Evolutionary conservation across 2,888 invertebrate genomes (phyloP).

Genomic region (Conops quadrifasciatus): DNA sequence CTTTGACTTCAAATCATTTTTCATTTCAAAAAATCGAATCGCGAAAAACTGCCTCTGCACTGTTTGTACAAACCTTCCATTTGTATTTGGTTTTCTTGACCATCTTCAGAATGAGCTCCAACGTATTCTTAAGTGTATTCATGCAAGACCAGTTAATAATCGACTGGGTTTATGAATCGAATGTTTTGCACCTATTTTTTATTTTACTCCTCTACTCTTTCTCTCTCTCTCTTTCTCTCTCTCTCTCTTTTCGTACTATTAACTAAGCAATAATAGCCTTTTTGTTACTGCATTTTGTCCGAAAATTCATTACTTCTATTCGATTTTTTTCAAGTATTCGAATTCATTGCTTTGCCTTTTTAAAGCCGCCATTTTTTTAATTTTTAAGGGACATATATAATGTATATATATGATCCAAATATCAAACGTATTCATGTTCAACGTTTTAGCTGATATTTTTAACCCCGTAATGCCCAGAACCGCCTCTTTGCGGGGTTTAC

Average conservation of each 20-base stretch:
- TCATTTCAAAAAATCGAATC: not conserved
- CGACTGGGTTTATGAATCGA: not conserved
- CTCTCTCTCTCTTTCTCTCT: conserved; percentile 37
- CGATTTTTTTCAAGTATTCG: not conserved
- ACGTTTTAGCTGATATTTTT: too few relatives aligned
- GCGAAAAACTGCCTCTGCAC: not conserved
- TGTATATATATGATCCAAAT: too few relatives aligned
- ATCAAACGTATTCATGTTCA: too few relatives aligned
- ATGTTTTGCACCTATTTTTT: conserved; percentile 35
- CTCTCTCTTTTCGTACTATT: conserved; percentile 28
- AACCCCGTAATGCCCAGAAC: too few relatives aligned
- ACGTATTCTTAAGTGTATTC: not conserved
- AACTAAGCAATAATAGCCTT: too few relatives aligned
- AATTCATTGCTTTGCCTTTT: not conserved
- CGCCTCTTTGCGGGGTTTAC: too few relatives aligned
- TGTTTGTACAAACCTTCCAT: conserved; percentile 5
- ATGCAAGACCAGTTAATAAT: not conserved
- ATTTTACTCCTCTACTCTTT: conserved; percentile 29
- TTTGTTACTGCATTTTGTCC: conserved; percentile 17
- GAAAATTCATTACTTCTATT: not conserved
- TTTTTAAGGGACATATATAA: too few relatives aligned
- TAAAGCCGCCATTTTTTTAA: too few relatives aligned
- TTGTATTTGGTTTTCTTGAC: not conserved
- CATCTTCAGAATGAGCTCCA: not conserved
- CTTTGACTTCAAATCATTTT: too few relatives aligned